phyloP scores from a whole-genome alignment of 2,797 vertebrate species.

The Saxicola maurus region DNA sequence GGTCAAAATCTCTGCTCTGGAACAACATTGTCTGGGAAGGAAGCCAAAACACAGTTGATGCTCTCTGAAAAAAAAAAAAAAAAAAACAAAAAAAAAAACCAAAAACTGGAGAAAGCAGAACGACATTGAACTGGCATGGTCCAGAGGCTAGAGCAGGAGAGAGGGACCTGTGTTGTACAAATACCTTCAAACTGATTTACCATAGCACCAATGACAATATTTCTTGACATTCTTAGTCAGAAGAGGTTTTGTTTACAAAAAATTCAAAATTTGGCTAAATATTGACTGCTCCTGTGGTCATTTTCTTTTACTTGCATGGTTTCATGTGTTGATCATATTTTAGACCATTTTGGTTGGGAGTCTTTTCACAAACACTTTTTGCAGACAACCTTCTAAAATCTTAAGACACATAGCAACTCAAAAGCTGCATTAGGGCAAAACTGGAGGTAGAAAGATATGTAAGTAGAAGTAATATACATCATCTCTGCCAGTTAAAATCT shows the following conservation, averaged over 20 bases:
- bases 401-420: background rate
- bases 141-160: slow-evolving; percentile 23
- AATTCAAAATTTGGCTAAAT: background rate
- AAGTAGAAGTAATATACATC: background rate
- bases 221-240: background rate
- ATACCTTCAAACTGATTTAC: background rate
- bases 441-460: background rate
- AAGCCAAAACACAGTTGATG: slow-evolving; percentile 52
- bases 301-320: background rate
- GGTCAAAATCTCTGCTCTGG: slow-evolving; percentile 42
- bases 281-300: background rate
- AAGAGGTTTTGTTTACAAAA: background rate
- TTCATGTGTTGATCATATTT: background rate
- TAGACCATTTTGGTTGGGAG: background rate
- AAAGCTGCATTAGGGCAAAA: background rate
- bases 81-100: slow-evolving; percentile 27
- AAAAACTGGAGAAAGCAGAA: background rate
- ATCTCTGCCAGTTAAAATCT: background rate
- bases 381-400: background rate
- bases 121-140: background rate
- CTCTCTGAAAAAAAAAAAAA: slow-evolving; percentile 28
- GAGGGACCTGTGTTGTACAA: slow-evolving; percentile 25
- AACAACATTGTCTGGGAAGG: slow-evolving; percentile 48
- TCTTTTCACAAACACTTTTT: background rate
- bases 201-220: background rate